These are phyloP conservation scores for Podargus strigoides DNA, from an alignment of 2,797 vertebrate genomes.

Conservation along the genomic window DNA sequence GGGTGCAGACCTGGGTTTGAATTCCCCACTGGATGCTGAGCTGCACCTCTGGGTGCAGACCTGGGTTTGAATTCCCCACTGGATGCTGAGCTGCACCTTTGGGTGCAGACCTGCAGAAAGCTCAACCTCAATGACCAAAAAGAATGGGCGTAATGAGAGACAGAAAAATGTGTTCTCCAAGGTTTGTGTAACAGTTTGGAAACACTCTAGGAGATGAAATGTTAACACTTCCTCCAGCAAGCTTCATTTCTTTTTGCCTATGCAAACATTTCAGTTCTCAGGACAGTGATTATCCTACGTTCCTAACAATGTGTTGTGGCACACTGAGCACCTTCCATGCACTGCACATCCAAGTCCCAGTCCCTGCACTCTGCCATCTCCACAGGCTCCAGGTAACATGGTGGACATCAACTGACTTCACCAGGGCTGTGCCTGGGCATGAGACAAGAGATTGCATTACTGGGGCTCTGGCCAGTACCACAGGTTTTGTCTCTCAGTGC, in stretches of 20 bases:
- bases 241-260: too few relatives aligned
- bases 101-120: not conserved
- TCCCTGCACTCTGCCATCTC: not conserved
- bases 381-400: not conserved
- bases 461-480: not conserved
- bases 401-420: not conserved
- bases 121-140: not conserved
- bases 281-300: not conserved
- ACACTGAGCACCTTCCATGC: not conserved
- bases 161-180: not conserved
- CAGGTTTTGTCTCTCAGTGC: not conserved
- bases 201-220: not conserved
- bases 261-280: not conserved
- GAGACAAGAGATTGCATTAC: not conserved
- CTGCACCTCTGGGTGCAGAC: too few relatives aligned
- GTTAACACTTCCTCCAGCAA: not conserved
- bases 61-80: too few relatives aligned
- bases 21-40: too few relatives aligned
- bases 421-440: not conserved
- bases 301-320: accelerated
- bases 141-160: not conserved
- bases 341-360: not conserved
- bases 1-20: too few relatives aligned
- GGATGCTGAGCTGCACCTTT: too few relatives aligned
- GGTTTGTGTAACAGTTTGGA: not conserved